These are phyloP conservation scores for Mesocricetus auratus DNA, from an alignment of 2,113 vertebrate genomes.

Conservation along the genomic window DNA sequence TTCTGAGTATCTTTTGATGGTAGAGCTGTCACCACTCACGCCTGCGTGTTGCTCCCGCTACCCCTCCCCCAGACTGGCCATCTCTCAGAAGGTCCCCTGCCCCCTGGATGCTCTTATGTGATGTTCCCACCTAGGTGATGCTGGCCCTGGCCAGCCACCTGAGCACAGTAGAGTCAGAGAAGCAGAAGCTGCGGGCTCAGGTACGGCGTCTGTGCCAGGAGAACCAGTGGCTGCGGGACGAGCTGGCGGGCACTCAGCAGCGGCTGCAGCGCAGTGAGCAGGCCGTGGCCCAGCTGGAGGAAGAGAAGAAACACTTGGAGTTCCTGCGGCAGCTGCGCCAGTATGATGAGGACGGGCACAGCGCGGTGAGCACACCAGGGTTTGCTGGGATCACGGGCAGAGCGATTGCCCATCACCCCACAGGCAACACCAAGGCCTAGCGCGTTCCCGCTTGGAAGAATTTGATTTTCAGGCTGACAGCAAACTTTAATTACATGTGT, in stretches of 20 bases:
- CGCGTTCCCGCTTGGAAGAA: not conserved
- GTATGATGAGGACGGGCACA: conserved; percentile 95
- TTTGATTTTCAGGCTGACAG: not conserved
- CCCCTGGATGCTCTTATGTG: not conserved
- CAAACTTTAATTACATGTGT: not conserved
- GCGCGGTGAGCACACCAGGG: conserved; percentile 86
- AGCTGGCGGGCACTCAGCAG: conserved; percentile 98
- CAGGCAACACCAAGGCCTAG: not conserved
- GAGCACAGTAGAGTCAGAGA: conserved; percentile 98
- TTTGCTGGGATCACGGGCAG: not conserved
- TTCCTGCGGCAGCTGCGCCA: conserved; percentile 99
- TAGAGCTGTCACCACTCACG: not conserved
- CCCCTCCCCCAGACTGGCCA: not conserved
- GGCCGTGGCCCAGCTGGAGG: conserved; percentile 97
- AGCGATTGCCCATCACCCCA: not conserved
- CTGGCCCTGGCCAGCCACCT: conserved; percentile 98
- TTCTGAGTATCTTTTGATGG: not conserved
- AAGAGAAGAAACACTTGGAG: conserved; percentile 99
- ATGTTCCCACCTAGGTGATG: conserved; percentile 92
- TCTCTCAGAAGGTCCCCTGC: not conserved
- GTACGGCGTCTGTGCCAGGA: conserved; percentile 98
- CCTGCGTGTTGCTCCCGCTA: not conserved
- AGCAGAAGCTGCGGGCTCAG: conserved; percentile 98
- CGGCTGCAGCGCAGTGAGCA: conserved; percentile 98
- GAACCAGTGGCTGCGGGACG: conserved; percentile 98